Conservation (phyloP, 2,113 vertebrate genomes). For the Rattus rattus region DNA sequence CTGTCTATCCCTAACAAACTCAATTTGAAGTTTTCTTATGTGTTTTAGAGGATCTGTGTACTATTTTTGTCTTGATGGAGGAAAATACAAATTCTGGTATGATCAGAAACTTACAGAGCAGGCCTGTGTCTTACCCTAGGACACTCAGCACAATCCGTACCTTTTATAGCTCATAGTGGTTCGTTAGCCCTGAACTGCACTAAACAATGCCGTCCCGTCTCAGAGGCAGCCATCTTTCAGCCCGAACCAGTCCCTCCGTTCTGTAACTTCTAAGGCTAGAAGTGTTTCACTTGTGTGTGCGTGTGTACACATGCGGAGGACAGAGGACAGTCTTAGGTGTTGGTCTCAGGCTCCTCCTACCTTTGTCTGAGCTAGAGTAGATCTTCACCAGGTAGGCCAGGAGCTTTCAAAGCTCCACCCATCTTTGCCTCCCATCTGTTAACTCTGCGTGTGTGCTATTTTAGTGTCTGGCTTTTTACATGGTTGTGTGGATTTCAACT, state of each 20-base stretch:
- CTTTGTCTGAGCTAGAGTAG: no score
- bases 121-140: background rate
- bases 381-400: background rate
- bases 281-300: background rate
- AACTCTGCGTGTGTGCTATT: background rate
- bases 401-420: background rate
- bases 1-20: slow-evolving; percentile 42
- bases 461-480: background rate
- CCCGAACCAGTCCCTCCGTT: background rate
- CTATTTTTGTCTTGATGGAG: background rate
- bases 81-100: background rate
- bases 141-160: background rate
- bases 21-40: slow-evolving; percentile 3
- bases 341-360: background rate
- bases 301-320: background rate
- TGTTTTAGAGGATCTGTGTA: background rate
- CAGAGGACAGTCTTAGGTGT: background rate
- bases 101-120: background rate
- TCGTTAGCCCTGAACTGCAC: background rate
- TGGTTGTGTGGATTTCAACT: background rate
- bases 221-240: background rate
- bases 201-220: no score
- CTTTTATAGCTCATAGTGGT: background rate
- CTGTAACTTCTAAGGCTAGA: background rate
- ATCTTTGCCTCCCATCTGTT: background rate